Conservation (phyloP, 2,888 invertebrate species). For the Zygothrica quintamaculata region DNA sequence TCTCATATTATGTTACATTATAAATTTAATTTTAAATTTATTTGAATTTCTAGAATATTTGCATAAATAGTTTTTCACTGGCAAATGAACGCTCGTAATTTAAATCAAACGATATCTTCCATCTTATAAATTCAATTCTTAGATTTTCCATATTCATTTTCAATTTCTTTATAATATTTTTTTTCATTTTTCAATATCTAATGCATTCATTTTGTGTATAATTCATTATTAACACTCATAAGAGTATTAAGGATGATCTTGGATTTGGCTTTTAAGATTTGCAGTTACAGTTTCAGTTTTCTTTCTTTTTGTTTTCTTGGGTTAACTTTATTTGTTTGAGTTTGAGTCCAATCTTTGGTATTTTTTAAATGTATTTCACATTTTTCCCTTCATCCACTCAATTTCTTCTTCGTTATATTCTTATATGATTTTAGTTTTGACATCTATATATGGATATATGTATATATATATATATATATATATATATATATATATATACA, state of each 20-base stretch:
- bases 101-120: conserved; percentile 17
- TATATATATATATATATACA: conserved; percentile 31
- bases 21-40: too few relatives aligned
- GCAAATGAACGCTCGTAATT: conserved; percentile 21
- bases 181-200: conserved; percentile 25
- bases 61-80: conserved; percentile 7
- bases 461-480: conserved; percentile 29
- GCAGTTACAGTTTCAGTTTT: too few relatives aligned
- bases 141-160: not conserved
- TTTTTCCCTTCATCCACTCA: conserved; percentile 40
- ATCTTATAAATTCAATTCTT: conserved; percentile 16
- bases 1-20: too few relatives aligned
- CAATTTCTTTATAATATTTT: conserved; percentile 24
- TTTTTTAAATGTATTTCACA: conserved; percentile 77
- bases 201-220: conserved; percentile 13
- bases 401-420: conserved; percentile 30
- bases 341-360: conserved; percentile 47
- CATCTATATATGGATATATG: conserved; percentile 13
- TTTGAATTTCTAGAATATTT: not conserved
- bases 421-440: conserved; percentile 29
- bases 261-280: too few relatives aligned
- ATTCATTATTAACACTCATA: too few relatives aligned
- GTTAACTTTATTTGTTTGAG: conserved; percentile 9
- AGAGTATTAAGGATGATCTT: too few relatives aligned
- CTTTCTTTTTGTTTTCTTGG: conserved; percentile 10